Conservation (phyloP, 2,888 invertebrate species). For the Epirrhoe alternata region DNA sequence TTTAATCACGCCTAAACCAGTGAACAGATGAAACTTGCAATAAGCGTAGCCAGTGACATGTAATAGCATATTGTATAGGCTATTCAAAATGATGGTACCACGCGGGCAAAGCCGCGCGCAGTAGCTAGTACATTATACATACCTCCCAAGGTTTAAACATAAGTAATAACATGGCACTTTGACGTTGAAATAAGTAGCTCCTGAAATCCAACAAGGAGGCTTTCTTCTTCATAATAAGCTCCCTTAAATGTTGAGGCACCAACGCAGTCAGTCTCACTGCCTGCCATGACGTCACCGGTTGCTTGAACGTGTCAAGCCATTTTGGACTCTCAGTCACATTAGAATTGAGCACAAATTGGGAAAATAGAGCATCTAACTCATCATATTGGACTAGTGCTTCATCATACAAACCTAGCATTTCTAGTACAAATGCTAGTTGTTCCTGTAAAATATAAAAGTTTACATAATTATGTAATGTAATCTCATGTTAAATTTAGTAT, state of each 20-base stretch:
- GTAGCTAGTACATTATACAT: slow-evolving; percentile 55
- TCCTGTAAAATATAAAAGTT: slow-evolving; percentile 86
- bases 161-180: slow-evolving; percentile 93
- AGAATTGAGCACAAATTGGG: slow-evolving; percentile 98
- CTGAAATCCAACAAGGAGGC: slow-evolving; percentile 95
- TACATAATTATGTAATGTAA: too few species aligned
- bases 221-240: slow-evolving; percentile 76
- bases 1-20: too few species aligned
- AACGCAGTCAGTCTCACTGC: slow-evolving; percentile 89
- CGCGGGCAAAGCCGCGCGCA: too few species aligned
- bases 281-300: slow-evolving; percentile 92
- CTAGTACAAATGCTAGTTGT: slow-evolving; percentile 96
- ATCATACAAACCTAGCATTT: slow-evolving; percentile 96
- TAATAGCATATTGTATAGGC: too few species aligned
- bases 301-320: slow-evolving; percentile 93
- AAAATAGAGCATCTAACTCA: slow-evolving; percentile 97
- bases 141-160: slow-evolving; percentile 93
- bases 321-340: slow-evolving; percentile 93
- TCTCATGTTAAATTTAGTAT: too few species aligned
- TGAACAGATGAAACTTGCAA: too few species aligned
- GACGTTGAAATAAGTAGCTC: slow-evolving; percentile 96
- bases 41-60: too few species aligned
- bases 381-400: slow-evolving; percentile 98
- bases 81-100: too few species aligned
- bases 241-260: slow-evolving; percentile 84